These are phyloP conservation scores for Aurelia aurita complex sp. Pacific DNA, from an alignment of 30 jellyfish, hydroid and myxozoan species.

Conservation along the genomic window DNA sequence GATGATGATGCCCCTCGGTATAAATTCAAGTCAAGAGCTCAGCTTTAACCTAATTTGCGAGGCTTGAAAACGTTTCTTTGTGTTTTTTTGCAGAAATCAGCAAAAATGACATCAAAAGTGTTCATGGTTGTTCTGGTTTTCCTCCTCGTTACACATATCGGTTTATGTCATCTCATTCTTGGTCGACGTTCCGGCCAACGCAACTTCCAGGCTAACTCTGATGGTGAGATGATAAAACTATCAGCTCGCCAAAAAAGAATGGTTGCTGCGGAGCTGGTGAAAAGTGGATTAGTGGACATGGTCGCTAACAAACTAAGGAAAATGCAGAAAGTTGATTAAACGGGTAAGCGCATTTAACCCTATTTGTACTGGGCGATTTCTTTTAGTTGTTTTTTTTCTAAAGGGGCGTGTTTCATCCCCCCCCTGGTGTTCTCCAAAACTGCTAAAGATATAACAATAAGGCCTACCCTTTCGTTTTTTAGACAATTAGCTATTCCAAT, in stretches of 20 bases:
- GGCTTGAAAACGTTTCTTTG: too few relatives aligned
- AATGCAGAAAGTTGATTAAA: not conserved
- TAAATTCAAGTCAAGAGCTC: too few relatives aligned
- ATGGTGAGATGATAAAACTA: slow-evolving; percentile 24
- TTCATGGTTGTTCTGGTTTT: not conserved
- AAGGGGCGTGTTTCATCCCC: too few relatives aligned
- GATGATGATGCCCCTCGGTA: too few relatives aligned
- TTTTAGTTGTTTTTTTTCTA: too few relatives aligned
- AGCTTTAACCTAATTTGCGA: too few relatives aligned
- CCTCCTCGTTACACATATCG: slow-evolving; percentile 5
- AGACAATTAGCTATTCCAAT: too few relatives aligned
- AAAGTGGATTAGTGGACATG: not conserved
- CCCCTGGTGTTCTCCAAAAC: too few relatives aligned
- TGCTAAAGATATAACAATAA: too few relatives aligned
- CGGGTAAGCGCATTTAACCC: not conserved
- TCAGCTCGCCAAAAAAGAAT: slow-evolving; percentile 19
- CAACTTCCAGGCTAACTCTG: slow-evolving; percentile 36
- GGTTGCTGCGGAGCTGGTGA: slow-evolving; percentile 19
- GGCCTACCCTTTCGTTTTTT: too few relatives aligned
- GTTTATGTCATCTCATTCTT: slow-evolving; percentile 23
- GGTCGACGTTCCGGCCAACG: slow-evolving; percentile 40
- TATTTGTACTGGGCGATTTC: too few relatives aligned
- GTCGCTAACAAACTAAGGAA: not conserved
- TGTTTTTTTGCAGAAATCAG: not conserved
- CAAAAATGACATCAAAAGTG: slow-evolving; percentile 12